Percentiles rank a stretch among this genome's conserved stretches.
phyloP scores from a whole-genome alignment of 2,797 vertebrate species.

The Pipistrellus kuhlii region DNA sequence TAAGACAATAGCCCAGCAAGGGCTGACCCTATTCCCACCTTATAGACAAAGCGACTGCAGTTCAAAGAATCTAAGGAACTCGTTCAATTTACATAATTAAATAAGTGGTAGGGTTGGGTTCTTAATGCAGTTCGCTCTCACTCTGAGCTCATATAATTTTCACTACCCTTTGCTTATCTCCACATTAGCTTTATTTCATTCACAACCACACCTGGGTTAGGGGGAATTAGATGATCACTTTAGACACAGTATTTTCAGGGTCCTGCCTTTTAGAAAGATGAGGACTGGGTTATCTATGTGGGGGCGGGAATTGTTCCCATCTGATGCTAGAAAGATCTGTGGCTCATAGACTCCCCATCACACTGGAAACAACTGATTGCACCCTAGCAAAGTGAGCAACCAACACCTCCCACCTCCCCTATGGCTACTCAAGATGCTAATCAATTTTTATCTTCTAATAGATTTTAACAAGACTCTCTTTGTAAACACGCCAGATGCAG shows the following conservation, averaged over 20 bases:
- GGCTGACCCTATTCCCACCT: background rate
- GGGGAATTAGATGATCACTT: background rate
- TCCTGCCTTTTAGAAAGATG: background rate
- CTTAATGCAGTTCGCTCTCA: background rate
- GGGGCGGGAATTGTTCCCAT: background rate
- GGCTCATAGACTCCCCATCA: background rate
- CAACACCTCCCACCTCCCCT: background rate
- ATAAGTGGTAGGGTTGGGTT: background rate
- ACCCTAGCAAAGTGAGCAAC: background rate
- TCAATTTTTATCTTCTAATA: background rate
- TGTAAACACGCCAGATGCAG: background rate
- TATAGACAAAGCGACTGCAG: background rate
- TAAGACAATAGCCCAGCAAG: background rate
- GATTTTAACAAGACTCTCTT: background rate
- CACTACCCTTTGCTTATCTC: background rate
- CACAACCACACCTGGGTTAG: background rate
- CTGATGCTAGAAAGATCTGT: background rate
- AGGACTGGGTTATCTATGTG: background rate
- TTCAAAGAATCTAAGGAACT: conserved; percentile 10
- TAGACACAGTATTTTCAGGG: background rate
- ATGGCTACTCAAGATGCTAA: background rate
- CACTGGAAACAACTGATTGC: accelerated
- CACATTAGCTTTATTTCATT: background rate
- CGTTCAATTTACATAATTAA: background rate
- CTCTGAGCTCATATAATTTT: background rate